Base-by-base conservation (phyloP, 2,888 invertebrate genomes). In the Noctua fimbriata region DNA sequence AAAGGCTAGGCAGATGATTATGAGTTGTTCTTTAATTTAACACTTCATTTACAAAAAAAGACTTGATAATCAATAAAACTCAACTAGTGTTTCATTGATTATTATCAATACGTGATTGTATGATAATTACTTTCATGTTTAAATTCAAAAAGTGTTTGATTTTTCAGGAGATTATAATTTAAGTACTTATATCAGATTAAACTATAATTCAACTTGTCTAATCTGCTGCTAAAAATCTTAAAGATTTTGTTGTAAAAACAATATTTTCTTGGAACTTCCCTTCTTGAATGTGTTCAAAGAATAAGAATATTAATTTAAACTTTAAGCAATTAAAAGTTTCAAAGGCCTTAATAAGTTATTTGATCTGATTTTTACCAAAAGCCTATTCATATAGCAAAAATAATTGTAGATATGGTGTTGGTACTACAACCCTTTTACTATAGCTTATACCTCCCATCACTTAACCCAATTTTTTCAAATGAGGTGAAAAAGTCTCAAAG, bases 161-260 rank as follows among this genome's bases (percentile, higher is more conserved):
- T 65, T 66, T 10, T 36, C 10, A 41, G 1, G n/a, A 21, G 3
- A 41, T 52, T 49, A 78, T 14, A n/a, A 16, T 44, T 21, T 32
- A 32, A 10, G 24, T 41, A 52, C 9, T 74, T 21, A 52, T 18
- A 79, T 66, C 67, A 36, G 2, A 82, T 55, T 16, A 65, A 36
- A 63, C 3, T 3, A 75, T 3, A 55, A 44, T 52, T n/a, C 9
- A 63, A 78, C 73, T 44, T 1, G 44, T 21, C n/a, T 73, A n/a
- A 78, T 73, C 73, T 32, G n/a, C 28, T 60, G 44, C 6, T 21
- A 16, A 21, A 16, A 18, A 18, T 47, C 3, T 24, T 10, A n/a
- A 9, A 1, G 18, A 1, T 10, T 63, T 63, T n/a, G 28, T 36
- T 1, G 1, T 10, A 10, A 44, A 18, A 24, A 14, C 28, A 7